A percentile compares a stretch with the other conserved stretches of the same genome.
These are phyloP conservation scores for Geococcyx californianus DNA, from an alignment of 2,113 vertebrate genomes.

Conservation along the genomic window DNA sequence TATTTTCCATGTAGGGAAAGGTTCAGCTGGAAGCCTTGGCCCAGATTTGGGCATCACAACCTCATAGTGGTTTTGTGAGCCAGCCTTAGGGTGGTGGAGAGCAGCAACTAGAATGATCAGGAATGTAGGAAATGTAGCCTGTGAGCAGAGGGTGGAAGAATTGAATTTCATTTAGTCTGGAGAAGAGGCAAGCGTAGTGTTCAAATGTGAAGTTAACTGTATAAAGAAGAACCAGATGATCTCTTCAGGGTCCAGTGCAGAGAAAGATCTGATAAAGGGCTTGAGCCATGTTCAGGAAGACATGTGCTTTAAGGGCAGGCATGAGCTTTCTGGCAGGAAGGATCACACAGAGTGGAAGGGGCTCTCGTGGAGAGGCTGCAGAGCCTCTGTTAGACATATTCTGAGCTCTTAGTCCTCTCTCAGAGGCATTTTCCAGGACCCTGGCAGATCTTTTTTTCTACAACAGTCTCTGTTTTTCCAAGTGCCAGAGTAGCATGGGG, in stretches of 20 bases:
- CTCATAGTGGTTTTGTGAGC: background rate
- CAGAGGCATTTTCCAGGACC: background rate
- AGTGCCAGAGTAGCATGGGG: background rate
- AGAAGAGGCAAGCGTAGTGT: background rate
- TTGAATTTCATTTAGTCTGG: background rate
- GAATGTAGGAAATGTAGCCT: background rate
- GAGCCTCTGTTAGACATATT: no score
- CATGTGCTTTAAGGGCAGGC: accelerated
- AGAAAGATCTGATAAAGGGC: background rate
- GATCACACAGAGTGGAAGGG: accelerated
- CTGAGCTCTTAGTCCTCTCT: background rate
- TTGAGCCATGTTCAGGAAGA: accelerated
- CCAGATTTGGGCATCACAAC: background rate
- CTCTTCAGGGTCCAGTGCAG: background rate
- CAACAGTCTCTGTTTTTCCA: accelerated
- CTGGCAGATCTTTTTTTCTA: background rate
- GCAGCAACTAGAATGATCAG: background rate
- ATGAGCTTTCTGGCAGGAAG: background rate
- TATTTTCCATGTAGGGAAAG: background rate
- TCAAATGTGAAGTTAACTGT: background rate
- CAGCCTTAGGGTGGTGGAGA: background rate
- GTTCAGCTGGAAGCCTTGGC: background rate
- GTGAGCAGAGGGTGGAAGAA: background rate
- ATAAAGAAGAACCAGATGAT: background rate
- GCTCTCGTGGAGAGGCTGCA: background rate